Conservation (phyloP, 2,888 invertebrate genomes). For the Fabriciana adippe region DNA sequence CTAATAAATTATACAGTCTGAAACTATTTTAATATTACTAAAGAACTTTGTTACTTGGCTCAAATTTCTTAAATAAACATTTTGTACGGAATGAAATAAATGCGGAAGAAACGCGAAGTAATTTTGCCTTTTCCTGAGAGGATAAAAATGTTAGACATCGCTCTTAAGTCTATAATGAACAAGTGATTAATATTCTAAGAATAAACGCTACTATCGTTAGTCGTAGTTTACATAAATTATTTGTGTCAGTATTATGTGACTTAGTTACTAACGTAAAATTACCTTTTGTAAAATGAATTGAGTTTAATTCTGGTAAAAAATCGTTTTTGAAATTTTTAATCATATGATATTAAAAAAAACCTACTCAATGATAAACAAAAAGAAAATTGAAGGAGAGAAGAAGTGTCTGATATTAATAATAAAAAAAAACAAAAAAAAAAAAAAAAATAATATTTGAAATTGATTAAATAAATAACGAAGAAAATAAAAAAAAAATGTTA, state of each 20-base stretch:
- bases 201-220: conserved; percentile 9
- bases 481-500: too few species aligned
- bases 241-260: conserved; percentile 17
- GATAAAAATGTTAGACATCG: conserved; percentile 16
- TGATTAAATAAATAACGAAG: too few species aligned
- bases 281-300: not conserved
- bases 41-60: conserved; percentile 22
- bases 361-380: too few species aligned
- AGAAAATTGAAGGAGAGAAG: too few species aligned
- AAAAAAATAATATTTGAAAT: too few species aligned
- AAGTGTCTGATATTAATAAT: too few species aligned
- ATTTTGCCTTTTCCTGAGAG: conserved; percentile 7
- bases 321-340: too few species aligned
- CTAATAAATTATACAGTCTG: conserved; percentile 41
- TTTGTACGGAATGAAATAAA: conserved; percentile 32
- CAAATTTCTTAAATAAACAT: conserved; percentile 31
- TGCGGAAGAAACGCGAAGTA: conserved; percentile 28
- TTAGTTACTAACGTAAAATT: not conserved
- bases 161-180: conserved; percentile 16
- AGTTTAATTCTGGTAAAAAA: not conserved
- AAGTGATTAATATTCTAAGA: conserved; percentile 19
- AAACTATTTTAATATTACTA: conserved; percentile 42
- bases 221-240: conserved; percentile 14
- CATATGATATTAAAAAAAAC: too few species aligned
- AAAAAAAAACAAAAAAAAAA: too few species aligned